Base-by-base conservation (phyloP, 1,140 invertebrate species). In the Pomacea maculata region DNA sequence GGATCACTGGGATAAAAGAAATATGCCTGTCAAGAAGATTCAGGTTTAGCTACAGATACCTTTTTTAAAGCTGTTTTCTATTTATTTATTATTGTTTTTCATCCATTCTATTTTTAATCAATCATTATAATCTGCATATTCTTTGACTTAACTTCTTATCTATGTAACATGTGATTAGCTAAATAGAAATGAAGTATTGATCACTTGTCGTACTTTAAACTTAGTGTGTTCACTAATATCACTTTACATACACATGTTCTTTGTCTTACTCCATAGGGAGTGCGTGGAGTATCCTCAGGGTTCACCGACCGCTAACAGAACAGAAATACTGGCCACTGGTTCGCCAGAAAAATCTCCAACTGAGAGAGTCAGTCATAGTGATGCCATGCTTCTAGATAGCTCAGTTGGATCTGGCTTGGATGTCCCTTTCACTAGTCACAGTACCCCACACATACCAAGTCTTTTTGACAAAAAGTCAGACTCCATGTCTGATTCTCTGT, bases 311-410 rank as follows among this genome's bases (percentile, higher is more conserved):
- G 14, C 12, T 54, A 68, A 73, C 34, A 45, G 78, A 29, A 14
- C 14, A 9, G 70, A 80, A n/a, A 29, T 34, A n/a, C 72, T 55
- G 14, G n/a, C 17, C 61, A 65, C 78, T 45, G 25, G 70, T 15
- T 73, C 75, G 25, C 75, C 75, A 57, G 75, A 77, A 52, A 77
- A 77, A 19, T 77, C 54, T 5, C 73, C 54, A 17, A 55, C 29
- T 34, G 45, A 52, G 55, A 54, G 73, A 75, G 45, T 19, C 57
- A 63, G 57, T 15, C 57, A 61, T 55, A 76, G 72, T 74, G 52
- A 54, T 52, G 52, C 45, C 9, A 11, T 52, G 12, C 72, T 34
- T 29, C 1, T 25, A 11, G 72, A 54, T 52, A 17, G 12, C 9
- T 15, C 34, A 15, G 12, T 12, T 21, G 25, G 29, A 15, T 34